Base-by-base conservation (phyloP, 2,797 vertebrate species). In the Hypotaenidia okinawae region DNA sequence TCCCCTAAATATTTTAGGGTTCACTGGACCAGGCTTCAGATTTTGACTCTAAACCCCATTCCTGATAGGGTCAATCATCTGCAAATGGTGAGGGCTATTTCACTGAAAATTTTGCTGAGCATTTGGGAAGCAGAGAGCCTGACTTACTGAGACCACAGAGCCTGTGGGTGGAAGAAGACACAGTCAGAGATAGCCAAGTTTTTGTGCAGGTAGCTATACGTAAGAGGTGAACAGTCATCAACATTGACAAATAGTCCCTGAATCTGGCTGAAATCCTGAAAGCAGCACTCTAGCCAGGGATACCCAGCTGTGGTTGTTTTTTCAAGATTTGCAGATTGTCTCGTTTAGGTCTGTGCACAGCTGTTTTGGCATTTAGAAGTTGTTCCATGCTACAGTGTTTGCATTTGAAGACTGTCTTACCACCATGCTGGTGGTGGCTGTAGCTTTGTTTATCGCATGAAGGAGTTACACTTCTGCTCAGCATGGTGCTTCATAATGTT, bases 401-500 rank as follows among this genome's bases (percentile, higher is more conserved):
- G 73, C 49, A 37, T 79, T 79, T 85, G 78, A 93, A 92, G 78
- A 87, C 41, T 91, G 63, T 67, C 55, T 87, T 84, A 47, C 80
- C 83, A 87, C 88, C 63, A 55, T 61, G 90, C 55, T 94, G 86
- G 83, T 96, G 95, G 43, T 84, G 70, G 69, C 68, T 39, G 55
- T 91, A 92, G 80, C 70, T 94, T 69, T 93, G 76, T 87, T 83
- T 76, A 88, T 66, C 49, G 63, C 93, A 52, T 63, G 66, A 87
- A 92, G 67, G 47, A 92, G 47, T 70, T 73, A 37, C 4, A 25
- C 13, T 86, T 70, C 62, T 55, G 70, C 70, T 76, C 0, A 0
- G 30, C n/a, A 35, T 62, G 15, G 22, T 73, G 15, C 66, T 83
- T 75, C 78, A 78, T 33, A 72, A 69, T 84, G 43, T 75, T 90